These are phyloP conservation scores for Lepidurus apus DNA, from an alignment of 1,140 invertebrate genomes.

Conservation along the genomic window DNA sequence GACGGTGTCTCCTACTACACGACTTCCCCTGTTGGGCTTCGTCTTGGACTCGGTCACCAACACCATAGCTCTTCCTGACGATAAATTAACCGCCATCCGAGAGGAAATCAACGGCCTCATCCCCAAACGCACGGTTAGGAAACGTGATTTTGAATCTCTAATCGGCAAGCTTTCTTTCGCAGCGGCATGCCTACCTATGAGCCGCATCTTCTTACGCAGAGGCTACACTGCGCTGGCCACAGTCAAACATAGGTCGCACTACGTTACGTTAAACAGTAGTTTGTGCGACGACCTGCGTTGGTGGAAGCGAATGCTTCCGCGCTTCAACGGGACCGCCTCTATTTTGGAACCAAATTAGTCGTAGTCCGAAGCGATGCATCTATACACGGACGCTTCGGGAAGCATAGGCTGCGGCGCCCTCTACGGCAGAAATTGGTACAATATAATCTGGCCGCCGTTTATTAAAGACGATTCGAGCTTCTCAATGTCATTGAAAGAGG, in stretches of 20 bases:
- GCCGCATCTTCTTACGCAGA: background rate
- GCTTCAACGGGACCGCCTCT: background rate
- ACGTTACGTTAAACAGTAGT: background rate
- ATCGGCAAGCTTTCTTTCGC: slow-evolving; percentile 11
- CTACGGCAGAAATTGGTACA: background rate
- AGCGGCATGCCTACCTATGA: background rate
- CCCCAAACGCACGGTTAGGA: background rate
- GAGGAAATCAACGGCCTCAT: background rate
- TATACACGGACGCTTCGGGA: slow-evolving; percentile 9
- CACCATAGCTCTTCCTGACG: background rate
- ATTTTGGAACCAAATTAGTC: background rate
- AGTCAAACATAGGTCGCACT: background rate
- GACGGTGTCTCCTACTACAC: background rate
- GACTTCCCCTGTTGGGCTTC: background rate
- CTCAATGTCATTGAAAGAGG: background rate
- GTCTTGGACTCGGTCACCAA: background rate
- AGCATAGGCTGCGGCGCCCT: background rate
- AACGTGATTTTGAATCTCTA: background rate
- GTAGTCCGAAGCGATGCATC: background rate
- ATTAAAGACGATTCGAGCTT: background rate
- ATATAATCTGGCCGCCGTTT: background rate
- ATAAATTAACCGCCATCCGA: background rate
- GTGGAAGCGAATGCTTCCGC: background rate
- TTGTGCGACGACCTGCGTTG: background rate
- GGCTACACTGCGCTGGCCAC: background rate